Percentiles rank a stretch among this genome's conserved stretches.
phyloP scores from a whole-genome alignment of 2,888 invertebrate species.

The Itoplectis maculator region DNA sequence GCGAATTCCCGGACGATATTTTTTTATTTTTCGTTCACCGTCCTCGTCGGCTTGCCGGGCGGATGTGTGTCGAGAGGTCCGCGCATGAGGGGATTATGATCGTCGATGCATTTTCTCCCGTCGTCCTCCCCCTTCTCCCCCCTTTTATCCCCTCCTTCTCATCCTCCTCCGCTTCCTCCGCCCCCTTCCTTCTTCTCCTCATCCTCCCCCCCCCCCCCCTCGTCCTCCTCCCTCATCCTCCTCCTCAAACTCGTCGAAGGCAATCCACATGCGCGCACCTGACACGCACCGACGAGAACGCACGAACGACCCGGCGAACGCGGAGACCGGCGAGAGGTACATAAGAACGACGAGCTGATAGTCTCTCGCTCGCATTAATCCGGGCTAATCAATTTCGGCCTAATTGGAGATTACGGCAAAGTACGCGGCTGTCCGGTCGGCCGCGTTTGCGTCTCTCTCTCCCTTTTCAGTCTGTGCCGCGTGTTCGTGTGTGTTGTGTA shows the following conservation, averaged over 20 bases:
- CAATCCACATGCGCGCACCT: constrained; percentile 36
- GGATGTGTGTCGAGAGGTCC: neutral
- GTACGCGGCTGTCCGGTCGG: constrained; percentile 63
- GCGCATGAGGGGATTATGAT: constrained; percentile 8
- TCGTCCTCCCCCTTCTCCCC: neutral
- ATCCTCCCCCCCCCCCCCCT: neutral
- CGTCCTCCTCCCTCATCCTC: neutral
- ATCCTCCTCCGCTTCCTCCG: neutral
- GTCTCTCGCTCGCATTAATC: constrained; percentile 76
- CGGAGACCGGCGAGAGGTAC: constrained; percentile 38
- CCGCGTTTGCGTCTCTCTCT: constrained; percentile 18
- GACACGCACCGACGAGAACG: too few species aligned
- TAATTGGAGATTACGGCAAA: constrained; percentile 82
- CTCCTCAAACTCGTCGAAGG: constrained; percentile 24
- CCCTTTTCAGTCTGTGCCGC: neutral
- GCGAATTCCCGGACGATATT: neutral
- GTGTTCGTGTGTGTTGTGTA: constrained; percentile 1
- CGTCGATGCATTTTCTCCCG: constrained; percentile 12
- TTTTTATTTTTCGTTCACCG: too few species aligned
- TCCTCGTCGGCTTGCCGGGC: neutral
- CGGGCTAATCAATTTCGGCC: constrained; percentile 82
- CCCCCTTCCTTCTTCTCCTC: neutral
- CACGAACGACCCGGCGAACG: too few species aligned
- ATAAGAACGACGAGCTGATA: constrained; percentile 48
- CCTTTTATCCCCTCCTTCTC: too few species aligned